These are phyloP conservation scores for Geotrupes spiniger DNA, from an alignment of 2,888 invertebrate genomes.

Conservation along the genomic window DNA sequence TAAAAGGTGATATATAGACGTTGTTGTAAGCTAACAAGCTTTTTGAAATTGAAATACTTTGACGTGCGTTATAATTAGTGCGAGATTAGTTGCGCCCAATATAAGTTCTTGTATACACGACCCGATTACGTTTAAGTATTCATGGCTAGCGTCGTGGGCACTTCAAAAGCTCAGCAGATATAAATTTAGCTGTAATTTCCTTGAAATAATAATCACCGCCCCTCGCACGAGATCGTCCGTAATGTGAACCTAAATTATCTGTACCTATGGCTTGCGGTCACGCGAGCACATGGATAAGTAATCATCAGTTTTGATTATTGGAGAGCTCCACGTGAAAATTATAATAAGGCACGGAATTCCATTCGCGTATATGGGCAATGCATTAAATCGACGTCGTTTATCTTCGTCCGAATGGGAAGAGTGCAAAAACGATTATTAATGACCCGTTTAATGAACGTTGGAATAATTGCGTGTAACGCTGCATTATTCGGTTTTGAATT, in stretches of 20 bases:
- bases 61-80: no score
- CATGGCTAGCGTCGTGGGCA: conserved; percentile 22
- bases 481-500: no score
- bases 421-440: no score
- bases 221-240: conserved; percentile 20
- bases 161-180: conserved; percentile 20
- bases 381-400: no score
- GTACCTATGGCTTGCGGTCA: conserved; percentile 19
- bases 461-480: no score
- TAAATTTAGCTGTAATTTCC: conserved; percentile 25
- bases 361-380: no score
- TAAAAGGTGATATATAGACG: no score
- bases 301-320: not conserved
- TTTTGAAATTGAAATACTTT: no score
- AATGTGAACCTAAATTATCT: conserved; percentile 24
- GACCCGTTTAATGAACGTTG: no score
- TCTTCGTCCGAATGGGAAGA: no score
- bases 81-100: no score
- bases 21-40: no score
- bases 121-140: conserved; percentile 21
- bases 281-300: conserved; percentile 13
- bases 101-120: not conserved
- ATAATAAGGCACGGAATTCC: not conserved
- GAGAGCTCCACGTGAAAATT: conserved; percentile 4
- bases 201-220: conserved; percentile 25